These are phyloP conservation scores for Dasysyrphus tricinctus DNA, from an alignment of 2,888 invertebrate genomes.

Conservation along the genomic window DNA sequence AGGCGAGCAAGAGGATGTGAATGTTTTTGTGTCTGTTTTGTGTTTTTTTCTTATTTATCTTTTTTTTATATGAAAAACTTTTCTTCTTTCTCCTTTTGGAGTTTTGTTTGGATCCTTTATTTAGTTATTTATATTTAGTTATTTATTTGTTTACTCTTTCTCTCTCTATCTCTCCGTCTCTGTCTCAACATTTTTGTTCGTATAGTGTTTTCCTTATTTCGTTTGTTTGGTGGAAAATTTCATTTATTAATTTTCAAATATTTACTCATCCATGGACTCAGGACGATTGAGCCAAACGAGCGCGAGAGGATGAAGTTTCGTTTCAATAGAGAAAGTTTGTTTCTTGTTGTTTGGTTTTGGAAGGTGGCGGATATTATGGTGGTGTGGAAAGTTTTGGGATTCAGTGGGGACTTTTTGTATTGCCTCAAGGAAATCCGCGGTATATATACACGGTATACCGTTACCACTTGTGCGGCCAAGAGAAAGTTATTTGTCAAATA, in stretches of 20 bases:
- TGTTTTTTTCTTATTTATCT: constrained; percentile 11
- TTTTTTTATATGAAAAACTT: neutral
- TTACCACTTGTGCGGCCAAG: neutral
- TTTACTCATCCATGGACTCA: constrained; percentile 62
- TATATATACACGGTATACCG: neutral
- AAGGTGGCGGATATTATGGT: constrained; percentile 20
- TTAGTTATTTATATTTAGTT: constrained; percentile 2
- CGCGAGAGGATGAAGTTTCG: constrained; percentile 45
- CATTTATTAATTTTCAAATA: constrained; percentile 75
- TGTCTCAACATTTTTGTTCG: constrained; percentile 10
- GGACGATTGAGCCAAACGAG: constrained; percentile 18
- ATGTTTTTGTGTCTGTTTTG: constrained; percentile 28
- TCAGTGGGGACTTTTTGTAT: constrained; percentile 38
- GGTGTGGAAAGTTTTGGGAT: constrained; percentile 46
- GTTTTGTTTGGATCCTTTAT: constrained; percentile 40
- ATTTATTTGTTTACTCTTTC: too few relatives aligned
- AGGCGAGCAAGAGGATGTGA: constrained; percentile 11
- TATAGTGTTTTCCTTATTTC: constrained; percentile 46
- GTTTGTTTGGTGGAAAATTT: constrained; percentile 70
- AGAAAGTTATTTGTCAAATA: constrained; percentile 67
- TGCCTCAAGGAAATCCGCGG: constrained; percentile 29
- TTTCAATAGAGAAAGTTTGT: constrained; percentile 65
- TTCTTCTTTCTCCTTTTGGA: constrained; percentile 4
- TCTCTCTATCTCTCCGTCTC: too few relatives aligned
- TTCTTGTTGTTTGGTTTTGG: constrained; percentile 29